Evolutionary conservation across 1,140 invertebrate species (phyloP).

Genomic region (Diplogasteroides magnus): DNA sequence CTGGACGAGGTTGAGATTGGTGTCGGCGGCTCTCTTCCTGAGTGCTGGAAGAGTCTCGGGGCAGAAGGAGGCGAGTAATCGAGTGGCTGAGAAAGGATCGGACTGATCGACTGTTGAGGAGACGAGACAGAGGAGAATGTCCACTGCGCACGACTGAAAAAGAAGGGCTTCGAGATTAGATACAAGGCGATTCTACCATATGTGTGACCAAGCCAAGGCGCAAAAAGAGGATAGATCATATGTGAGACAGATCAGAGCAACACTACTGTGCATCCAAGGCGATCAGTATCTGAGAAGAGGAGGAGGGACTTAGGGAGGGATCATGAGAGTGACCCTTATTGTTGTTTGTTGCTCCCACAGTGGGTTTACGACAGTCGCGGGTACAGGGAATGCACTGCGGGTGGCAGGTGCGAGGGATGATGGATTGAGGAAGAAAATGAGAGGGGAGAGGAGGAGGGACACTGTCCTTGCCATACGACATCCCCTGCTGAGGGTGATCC

Average conservation of each 20-base stretch:
- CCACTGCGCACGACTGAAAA: too few relatives aligned
- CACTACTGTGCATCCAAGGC: background rate
- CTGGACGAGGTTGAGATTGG: background rate
- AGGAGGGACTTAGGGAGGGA: background rate
- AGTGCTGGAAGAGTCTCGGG: background rate
- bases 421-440: too few relatives aligned
- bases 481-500: too few relatives aligned
- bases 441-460: too few relatives aligned
- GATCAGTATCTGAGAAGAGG: too few relatives aligned
- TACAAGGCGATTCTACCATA: background rate
- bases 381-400: too few relatives aligned
- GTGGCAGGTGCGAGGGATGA: too few relatives aligned
- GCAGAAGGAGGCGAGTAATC: background rate
- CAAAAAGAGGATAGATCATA: background rate
- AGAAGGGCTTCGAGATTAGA: background rate
- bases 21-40: background rate
- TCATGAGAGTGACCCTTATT: too few relatives aligned
- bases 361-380: too few relatives aligned
- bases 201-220: background rate
- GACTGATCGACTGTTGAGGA: background rate
- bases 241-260: background rate
- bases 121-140: background rate
- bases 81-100: background rate
- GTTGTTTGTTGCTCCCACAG: too few relatives aligned
- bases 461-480: too few relatives aligned